A percentile compares a stretch with the other conserved stretches of the same genome.
phyloP scores from a whole-genome alignment of 2,888 invertebrate species.

The Chrysolina americana region DNA sequence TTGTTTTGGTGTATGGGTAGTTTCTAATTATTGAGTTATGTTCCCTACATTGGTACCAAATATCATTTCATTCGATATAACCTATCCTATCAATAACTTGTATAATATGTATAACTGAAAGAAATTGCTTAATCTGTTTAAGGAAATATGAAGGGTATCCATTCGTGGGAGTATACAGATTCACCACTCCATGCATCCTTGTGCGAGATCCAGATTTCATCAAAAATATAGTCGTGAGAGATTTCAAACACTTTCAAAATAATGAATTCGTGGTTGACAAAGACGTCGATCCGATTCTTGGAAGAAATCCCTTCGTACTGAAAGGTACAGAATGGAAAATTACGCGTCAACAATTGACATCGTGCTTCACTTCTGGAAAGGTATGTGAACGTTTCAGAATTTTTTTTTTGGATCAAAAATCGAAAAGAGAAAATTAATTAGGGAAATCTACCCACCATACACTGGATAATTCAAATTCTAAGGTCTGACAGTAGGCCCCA shows the following conservation, averaged over 20 bases:
- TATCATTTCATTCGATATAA: no score
- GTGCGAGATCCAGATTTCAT: constrained; percentile 65
- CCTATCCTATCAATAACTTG: no score
- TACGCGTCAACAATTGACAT: constrained; percentile 69
- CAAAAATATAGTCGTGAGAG: constrained; percentile 61
- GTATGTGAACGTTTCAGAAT: constrained; percentile 54
- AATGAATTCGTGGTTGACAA: constrained; percentile 66
- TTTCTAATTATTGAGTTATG: no score
- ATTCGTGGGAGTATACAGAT: constrained; percentile 65
- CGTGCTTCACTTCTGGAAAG: constrained; percentile 71
- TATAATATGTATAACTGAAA: background rate
- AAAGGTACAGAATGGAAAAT: constrained; percentile 71
- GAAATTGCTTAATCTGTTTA: constrained; percentile 43
- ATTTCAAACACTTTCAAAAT: constrained; percentile 65
- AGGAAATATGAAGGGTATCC: constrained; percentile 61
- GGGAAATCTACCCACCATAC: no score
- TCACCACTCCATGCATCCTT: constrained; percentile 60
- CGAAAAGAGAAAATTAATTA: background rate
- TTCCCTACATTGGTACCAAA: no score
- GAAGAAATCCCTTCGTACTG: constrained; percentile 70
- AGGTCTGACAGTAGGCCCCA: no score
- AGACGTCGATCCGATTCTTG: constrained; percentile 69
- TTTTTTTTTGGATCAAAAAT: background rate
- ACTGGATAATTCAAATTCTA: no score
- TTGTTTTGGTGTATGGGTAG: no score